A percentile compares a stretch with the other conserved stretches of the same genome.
Evolutionary conservation across 2,113 vertebrate species (phyloP).

Genomic region (Gracilinanus agilis): DNA sequence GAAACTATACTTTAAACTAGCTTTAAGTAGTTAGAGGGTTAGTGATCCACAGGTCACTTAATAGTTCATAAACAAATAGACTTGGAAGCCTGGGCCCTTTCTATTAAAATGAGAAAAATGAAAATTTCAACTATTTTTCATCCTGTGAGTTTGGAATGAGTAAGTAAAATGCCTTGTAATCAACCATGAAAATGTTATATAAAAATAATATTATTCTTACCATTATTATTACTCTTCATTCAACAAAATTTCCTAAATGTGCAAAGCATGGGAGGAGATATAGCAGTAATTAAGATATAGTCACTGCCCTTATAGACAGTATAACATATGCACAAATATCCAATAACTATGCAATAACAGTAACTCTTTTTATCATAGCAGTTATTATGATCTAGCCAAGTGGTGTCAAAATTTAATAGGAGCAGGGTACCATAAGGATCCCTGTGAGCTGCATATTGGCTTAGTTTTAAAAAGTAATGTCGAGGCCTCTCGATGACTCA

Average conservation of each 20-base stretch:
- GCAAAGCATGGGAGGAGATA: not conserved
- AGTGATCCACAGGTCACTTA: not conserved
- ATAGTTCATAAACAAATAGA: not conserved
- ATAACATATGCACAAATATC: not conserved
- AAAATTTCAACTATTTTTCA: not conserved
- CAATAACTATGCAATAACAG: not conserved
- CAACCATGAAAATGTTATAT: not conserved
- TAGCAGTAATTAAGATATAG: not conserved
- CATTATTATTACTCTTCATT: not conserved
- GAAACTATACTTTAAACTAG: not conserved
- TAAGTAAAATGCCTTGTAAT: not conserved
- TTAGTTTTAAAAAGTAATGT: not conserved
- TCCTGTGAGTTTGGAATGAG: not conserved
- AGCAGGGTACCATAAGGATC: not conserved
- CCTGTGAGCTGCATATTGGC: not conserved
- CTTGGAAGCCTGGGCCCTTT: not conserved
- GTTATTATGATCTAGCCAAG: not conserved
- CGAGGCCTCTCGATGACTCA: no score
- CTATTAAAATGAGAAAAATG: not conserved
- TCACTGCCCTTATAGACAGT: not conserved
- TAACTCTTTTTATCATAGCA: not conserved
- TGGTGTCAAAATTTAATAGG: not conserved
- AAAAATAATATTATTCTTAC: not conserved
- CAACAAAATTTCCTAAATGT: not conserved
- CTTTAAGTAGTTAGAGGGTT: not conserved